Base-by-base conservation (phyloP, 2,113 vertebrate genomes). In the Uria lomvia region DNA sequence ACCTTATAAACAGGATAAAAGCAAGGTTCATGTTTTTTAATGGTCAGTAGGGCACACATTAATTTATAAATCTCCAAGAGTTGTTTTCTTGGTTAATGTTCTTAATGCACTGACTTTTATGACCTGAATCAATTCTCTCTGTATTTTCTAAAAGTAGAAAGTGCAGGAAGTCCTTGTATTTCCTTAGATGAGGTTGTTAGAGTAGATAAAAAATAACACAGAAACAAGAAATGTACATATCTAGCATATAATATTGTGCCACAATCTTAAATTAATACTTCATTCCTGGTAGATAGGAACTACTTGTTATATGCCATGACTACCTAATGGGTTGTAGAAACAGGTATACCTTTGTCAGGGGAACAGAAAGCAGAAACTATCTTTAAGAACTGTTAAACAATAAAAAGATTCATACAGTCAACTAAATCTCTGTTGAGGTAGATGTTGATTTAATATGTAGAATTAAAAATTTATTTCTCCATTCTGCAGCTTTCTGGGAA, bases 1-100 rank as follows among this genome's bases (percentile, higher is more conserved):
- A 86, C 29, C 63, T 52, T 77, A 59, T 14, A 97, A 93, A 78
- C 38, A 93, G 6, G 36, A 84, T 86, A 96, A 95, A 96, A 79
- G 34, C 53, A 89, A 93, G 62, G 15, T 85, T 96, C 40, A 32
- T 75, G 66, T 77, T 92, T 96, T 68, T 94, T 74, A 94, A 74
- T 85, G 85, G 53, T 78, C 91, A 84, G 9, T 81, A 92, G 21
- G 32, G 13, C 56, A 79, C 9, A 88, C 9, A 75, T 71, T 90
- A 78, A 85, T 88, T 80, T 83, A 79, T 53, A 91, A 88, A 92
- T 78, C 53, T 82, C 36, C 71, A 82, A 40, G 30, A 53, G 27
- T 65, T 45, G 14, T 65, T 95, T 92, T 50, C 59, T 93, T 66
- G 29, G 38, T 56, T 92, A 74, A 75, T 92, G 47, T 80, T 83